Evolutionary conservation across 2,797 vertebrate species (phyloP).

Genomic region (Apogon talboti): DNA sequence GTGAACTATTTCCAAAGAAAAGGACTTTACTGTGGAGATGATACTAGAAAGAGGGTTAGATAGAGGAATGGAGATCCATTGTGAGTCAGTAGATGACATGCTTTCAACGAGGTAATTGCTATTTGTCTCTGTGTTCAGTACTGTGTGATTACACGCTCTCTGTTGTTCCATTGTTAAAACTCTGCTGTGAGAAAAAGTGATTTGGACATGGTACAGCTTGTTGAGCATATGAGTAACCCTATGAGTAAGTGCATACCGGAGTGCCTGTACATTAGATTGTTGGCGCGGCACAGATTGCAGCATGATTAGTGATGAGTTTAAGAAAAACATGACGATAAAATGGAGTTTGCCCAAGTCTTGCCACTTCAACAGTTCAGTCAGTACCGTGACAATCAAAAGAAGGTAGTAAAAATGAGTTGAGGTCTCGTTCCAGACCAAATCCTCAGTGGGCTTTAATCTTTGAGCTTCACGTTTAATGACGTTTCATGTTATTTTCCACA

Average conservation of each 20-base stretch:
- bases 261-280: conserved; percentile 20
- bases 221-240: conserved; percentile 58
- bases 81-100: conserved; percentile 46
- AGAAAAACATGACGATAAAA: conserved; percentile 11
- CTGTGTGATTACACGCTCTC: conserved; percentile 65
- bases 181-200: conserved; percentile 70
- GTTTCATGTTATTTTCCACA: too few relatives aligned
- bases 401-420: not conserved
- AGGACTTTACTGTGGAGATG: conserved; percentile 9
- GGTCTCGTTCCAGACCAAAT: too few relatives aligned
- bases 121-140: conserved; percentile 64
- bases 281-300: conserved; percentile 15
- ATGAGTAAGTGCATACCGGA: conserved; percentile 67
- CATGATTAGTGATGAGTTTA: conserved; percentile 22
- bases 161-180: conserved; percentile 72
- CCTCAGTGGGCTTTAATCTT: too few relatives aligned
- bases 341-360: not conserved
- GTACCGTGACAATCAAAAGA: not conserved
- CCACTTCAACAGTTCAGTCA: not conserved
- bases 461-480: too few relatives aligned
- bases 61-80: conserved; percentile 12
- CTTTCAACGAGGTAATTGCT: conserved; percentile 68
- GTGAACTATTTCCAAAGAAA: not conserved
- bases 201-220: conserved; percentile 74
- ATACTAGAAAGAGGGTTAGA: conserved; percentile 10